Percentiles rank a stretch among this genome's conserved stretches.
phyloP scores from a whole-genome alignment of 2,888 invertebrate species.

The Aspidiotus rigidus region DNA sequence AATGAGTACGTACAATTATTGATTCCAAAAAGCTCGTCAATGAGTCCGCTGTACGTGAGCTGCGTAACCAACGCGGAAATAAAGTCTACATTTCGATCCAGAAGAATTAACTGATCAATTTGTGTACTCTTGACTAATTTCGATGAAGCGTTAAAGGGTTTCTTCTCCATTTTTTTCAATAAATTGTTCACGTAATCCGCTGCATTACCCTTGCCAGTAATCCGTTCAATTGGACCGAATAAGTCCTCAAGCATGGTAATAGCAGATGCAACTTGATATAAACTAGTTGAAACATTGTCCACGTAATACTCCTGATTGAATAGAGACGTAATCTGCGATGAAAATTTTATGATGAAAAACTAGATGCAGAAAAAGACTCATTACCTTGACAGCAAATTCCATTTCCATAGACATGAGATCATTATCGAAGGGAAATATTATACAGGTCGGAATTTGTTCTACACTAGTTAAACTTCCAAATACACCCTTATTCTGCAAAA shows the following conservation, averaged over 20 bases:
- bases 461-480: constrained; percentile 63
- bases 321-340: neutral
- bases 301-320: constrained; percentile 61
- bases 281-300: constrained; percentile 78
- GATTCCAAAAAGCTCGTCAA: constrained; percentile 90
- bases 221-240: constrained; percentile 79
- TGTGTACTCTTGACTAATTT: constrained; percentile 49
- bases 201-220: constrained; percentile 81
- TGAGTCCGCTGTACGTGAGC: constrained; percentile 91
- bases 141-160: constrained; percentile 44
- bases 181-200: constrained; percentile 84
- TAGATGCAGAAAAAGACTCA: neutral
- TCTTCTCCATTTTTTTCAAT: constrained; percentile 62
- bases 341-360: neutral
- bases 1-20: constrained; percentile 50
- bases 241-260: constrained; percentile 74
- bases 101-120: constrained; percentile 79
- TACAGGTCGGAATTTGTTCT: constrained; percentile 70
- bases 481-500: constrained; percentile 62
- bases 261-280: constrained; percentile 80
- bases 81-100: constrained; percentile 86
- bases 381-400: constrained; percentile 60
- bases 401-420: constrained; percentile 90
- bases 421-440: constrained; percentile 81
- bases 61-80: constrained; percentile 88